Percentiles rank a stretch among this genome's conserved stretches.
Conservation (phyloP, 2,888 invertebrate genomes). For the Sphaeridia pumilis region DNA sequence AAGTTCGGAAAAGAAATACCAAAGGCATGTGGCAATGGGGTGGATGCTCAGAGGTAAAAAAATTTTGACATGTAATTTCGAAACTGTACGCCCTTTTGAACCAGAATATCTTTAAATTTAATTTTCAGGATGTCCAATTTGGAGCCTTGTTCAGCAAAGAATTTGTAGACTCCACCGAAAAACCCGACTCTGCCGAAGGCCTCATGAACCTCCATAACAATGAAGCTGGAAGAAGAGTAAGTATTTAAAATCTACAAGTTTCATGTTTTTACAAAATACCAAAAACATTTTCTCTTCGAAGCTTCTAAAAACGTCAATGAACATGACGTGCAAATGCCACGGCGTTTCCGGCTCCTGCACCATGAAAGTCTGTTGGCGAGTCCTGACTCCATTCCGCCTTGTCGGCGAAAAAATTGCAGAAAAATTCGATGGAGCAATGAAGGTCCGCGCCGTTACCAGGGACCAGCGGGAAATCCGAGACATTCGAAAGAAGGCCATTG, state of each 20-base stretch:
- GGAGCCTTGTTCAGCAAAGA: slow-evolving; percentile 75
- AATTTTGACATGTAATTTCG: not conserved
- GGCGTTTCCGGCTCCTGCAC: slow-evolving; percentile 88
- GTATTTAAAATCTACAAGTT: slow-evolving; percentile 28
- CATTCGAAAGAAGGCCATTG: slow-evolving; percentile 24
- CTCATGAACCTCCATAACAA: slow-evolving; percentile 87
- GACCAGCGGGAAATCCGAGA: too few species aligned
- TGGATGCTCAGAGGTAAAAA: slow-evolving; percentile 70
- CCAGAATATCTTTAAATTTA: not conserved
- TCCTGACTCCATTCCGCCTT: slow-evolving; percentile 60
- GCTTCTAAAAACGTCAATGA: slow-evolving; percentile 55
- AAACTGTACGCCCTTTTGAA: too few species aligned
- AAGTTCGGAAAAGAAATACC: slow-evolving; percentile 57
- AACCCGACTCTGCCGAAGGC: slow-evolving; percentile 56
- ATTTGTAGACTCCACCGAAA: slow-evolving; percentile 72
- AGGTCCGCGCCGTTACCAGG: slow-evolving; percentile 57
- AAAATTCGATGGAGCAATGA: slow-evolving; percentile 75
- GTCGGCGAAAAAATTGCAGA: slow-evolving; percentile 67
- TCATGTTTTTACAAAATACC: not conserved
- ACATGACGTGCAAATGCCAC: slow-evolving; percentile 82
- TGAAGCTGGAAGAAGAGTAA: slow-evolving; percentile 76
- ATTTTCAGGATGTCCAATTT: slow-evolving; percentile 56
- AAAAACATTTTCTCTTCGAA: slow-evolving; percentile 30
- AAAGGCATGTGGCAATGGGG: slow-evolving; percentile 82
- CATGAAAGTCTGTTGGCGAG: slow-evolving; percentile 79